These are phyloP conservation scores for Cydia splendana DNA, from an alignment of 1,140 invertebrate species.

Conservation along the genomic window DNA sequence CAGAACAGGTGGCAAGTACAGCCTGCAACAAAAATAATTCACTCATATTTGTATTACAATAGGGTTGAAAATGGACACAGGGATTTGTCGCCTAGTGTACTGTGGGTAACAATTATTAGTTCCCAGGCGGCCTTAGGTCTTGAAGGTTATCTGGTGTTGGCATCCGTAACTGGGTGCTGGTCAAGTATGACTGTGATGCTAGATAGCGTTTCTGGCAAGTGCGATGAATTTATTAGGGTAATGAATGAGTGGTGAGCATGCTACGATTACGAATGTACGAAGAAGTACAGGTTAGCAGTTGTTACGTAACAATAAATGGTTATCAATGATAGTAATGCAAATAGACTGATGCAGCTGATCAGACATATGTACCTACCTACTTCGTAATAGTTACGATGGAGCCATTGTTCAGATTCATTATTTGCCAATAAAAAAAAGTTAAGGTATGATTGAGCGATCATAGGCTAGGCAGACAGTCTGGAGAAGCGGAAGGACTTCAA, in stretches of 20 bases:
- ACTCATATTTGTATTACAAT: neutral
- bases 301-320: neutral
- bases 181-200: neutral
- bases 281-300: neutral
- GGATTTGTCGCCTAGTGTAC: neutral
- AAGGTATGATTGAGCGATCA: too few relatives aligned
- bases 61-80: neutral
- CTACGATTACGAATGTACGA: neutral
- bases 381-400: too few relatives aligned
- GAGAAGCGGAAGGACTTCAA: too few relatives aligned
- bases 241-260: neutral
- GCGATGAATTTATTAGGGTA: neutral
- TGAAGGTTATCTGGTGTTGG: slow-evolving; percentile 7
- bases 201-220: slow-evolving; percentile 6
- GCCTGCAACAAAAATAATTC: neutral
- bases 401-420: too few relatives aligned
- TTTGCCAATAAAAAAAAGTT: too few relatives aligned
- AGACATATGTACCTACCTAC: too few relatives aligned
- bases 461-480: too few relatives aligned
- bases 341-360: neutral
- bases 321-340: neutral
- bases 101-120: slow-evolving; percentile 7
- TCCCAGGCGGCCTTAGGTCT: neutral
- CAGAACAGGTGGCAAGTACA: slow-evolving; percentile 2
- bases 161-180: slow-evolving; percentile 8